These are phyloP conservation scores for Sebastes matsubarae DNA, from an alignment of 2,797 vertebrate genomes.

Conservation along the genomic window DNA sequence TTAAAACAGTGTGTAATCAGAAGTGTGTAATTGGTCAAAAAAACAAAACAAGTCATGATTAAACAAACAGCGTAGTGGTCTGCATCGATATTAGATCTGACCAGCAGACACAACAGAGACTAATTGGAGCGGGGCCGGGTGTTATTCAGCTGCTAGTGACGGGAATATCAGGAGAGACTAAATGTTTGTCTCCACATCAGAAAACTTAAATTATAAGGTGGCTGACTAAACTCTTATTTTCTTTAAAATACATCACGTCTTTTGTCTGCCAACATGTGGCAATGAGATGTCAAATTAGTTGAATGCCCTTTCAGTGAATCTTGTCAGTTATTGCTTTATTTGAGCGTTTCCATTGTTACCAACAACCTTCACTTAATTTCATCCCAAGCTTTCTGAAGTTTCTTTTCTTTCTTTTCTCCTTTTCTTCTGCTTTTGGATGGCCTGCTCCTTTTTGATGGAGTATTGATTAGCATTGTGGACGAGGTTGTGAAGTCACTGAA, in stretches of 20 bases:
- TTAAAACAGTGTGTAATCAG: background rate
- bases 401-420: background rate
- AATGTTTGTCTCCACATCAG: background rate
- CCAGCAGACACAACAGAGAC: background rate
- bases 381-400: background rate
- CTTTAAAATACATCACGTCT: background rate
- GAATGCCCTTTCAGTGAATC: background rate
- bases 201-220: background rate
- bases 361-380: background rate
- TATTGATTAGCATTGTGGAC: conserved; percentile 15
- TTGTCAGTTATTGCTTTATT: background rate
- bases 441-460: conserved; percentile 9
- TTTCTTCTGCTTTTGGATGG: background rate
- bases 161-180: background rate
- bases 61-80: conserved; percentile 3
- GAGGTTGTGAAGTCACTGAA: background rate
- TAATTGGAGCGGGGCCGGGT: conserved; percentile 5
- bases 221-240: background rate
- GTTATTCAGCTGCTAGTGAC: background rate
- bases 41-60: background rate
- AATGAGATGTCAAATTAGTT: background rate
- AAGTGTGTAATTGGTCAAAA: background rate
- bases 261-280: background rate
- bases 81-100: conserved; percentile 16
- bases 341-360: background rate